Evolutionary conservation across 2,888 invertebrate genomes (phyloP).

Genomic region (Nymphalis c-album): DNA sequence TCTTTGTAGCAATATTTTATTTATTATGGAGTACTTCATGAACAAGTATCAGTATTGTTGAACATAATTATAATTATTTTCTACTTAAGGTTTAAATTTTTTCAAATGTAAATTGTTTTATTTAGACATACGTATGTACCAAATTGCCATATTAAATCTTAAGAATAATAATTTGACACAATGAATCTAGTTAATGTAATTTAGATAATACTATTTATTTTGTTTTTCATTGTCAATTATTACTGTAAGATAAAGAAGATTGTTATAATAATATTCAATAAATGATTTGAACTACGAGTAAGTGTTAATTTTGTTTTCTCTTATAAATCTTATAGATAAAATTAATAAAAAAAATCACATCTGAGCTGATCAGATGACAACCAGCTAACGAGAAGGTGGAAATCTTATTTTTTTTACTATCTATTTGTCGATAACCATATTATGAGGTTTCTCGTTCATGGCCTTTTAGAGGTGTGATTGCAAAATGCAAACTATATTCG

Average conservation of each 20-base stretch:
- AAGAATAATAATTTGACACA: slow-evolving; percentile 29
- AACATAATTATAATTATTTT: background rate
- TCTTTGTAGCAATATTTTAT: background rate
- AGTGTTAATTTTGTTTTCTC: background rate
- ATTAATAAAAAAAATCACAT: too few relatives aligned
- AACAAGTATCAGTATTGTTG: slow-evolving; percentile 4
- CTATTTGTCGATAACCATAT: too few relatives aligned
- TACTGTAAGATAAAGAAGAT: slow-evolving; percentile 21
- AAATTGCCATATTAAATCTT: slow-evolving; percentile 43
- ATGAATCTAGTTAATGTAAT: slow-evolving; percentile 27
- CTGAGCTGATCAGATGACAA: too few relatives aligned
- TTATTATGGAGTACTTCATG: background rate
- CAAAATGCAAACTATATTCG: too few relatives aligned
- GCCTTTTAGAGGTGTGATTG: too few relatives aligned
- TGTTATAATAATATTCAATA: slow-evolving; percentile 29
- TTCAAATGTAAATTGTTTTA: background rate
- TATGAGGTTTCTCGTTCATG: too few relatives aligned
- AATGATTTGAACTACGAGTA: background rate
- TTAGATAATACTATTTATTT: slow-evolving; percentile 40
- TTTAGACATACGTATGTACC: slow-evolving; percentile 8
- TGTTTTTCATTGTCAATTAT: slow-evolving; percentile 31
- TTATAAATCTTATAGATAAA: too few relatives aligned
- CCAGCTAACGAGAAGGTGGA: too few relatives aligned
- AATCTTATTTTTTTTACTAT: too few relatives aligned
- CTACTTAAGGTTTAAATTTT: background rate